Percentiles rank a stretch among this genome's conserved stretches.
Evolutionary conservation across 2,113 vertebrate genomes (phyloP).

Genomic region (Triplophysa rosa): DNA sequence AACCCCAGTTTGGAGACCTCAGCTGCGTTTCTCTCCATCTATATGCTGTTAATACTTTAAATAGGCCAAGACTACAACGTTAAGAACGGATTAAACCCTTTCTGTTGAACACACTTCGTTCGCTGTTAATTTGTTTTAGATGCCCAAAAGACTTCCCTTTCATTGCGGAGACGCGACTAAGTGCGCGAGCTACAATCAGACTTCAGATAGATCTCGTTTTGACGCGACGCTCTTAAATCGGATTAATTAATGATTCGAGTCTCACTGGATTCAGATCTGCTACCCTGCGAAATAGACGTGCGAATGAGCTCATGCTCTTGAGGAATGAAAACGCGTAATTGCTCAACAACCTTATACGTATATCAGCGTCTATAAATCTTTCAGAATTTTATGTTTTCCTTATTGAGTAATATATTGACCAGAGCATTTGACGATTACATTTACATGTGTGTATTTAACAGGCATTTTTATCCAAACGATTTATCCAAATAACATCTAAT

Average conservation of each 20-base stretch:
- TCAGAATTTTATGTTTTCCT: not conserved
- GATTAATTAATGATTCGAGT: constrained; percentile 23
- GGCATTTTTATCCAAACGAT: no score
- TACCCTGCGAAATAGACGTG: not conserved
- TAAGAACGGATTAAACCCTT: not conserved
- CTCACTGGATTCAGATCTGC: constrained; percentile 1
- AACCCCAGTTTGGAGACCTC: no score
- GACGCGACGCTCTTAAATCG: not conserved
- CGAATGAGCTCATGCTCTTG: constrained; percentile 7
- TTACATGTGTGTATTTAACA: no score
- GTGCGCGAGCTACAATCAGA: not conserved
- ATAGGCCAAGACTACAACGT: no score
- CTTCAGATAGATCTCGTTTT: not conserved
- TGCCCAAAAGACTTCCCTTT: not conserved
- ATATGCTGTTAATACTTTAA: no score
- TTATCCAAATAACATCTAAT: no score
- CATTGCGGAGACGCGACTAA: not conserved
- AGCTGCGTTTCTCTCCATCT: no score
- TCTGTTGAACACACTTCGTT: not conserved
- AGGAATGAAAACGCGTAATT: constrained; percentile 12
- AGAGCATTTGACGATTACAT: no score
- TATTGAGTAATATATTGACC: not conserved
- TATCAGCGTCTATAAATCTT: not conserved
- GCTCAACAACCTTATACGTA: no score
- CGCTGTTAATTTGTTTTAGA: not conserved